Percentiles rank a stretch among this genome's conserved stretches.
phyloP scores from a whole-genome alignment of 2,113 vertebrate species.

The Diphyllodes magnificus region DNA sequence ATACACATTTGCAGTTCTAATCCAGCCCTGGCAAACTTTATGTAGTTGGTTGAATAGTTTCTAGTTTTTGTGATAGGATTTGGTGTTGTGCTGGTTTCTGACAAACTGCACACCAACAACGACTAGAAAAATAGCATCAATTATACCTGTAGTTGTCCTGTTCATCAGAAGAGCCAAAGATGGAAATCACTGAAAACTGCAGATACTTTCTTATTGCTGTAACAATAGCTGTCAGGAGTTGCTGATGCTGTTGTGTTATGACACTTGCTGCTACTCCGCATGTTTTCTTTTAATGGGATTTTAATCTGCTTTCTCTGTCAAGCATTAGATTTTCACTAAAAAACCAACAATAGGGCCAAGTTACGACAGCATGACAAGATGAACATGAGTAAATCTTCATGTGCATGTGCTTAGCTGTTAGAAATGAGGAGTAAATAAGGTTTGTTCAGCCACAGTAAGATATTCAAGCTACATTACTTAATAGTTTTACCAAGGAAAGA shows the following conservation, averaged over 20 bases:
- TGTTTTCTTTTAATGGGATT: neutral
- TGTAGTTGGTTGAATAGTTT: neutral
- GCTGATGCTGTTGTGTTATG: neutral
- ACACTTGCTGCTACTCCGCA: neutral
- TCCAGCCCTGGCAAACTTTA: neutral
- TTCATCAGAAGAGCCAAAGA: neutral
- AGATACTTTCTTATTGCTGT: neutral
- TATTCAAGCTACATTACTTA: neutral
- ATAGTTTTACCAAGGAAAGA: neutral
- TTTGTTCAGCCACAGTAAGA: neutral
- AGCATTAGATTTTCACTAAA: neutral
- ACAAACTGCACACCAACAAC: neutral
- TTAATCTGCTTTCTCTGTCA: neutral
- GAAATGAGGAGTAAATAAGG: neutral
- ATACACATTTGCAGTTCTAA: neutral
- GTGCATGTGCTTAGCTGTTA: neutral
- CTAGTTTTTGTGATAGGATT: neutral
- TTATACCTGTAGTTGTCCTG: neutral
- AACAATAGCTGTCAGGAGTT: neutral
- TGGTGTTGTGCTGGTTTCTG: neutral
- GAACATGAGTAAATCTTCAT: neutral
- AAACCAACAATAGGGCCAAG: accelerated
- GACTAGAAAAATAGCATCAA: neutral
- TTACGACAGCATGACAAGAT: accelerated
- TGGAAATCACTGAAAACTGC: neutral